Base-by-base conservation (phyloP, 2,113 vertebrate genomes). In the Cathartes aura region DNA sequence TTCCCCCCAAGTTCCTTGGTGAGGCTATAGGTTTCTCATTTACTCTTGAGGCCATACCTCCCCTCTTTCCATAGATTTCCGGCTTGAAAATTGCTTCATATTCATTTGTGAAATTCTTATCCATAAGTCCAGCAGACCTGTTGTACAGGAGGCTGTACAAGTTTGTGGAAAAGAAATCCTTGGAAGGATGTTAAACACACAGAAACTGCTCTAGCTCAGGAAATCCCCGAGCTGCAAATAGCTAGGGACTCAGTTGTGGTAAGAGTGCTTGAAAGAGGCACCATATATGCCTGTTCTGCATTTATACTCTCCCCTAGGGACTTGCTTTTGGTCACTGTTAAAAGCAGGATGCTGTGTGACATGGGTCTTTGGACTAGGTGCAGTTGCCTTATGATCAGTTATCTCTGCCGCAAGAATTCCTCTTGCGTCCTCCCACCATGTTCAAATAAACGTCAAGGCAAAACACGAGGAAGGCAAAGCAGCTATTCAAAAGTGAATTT, bases 381-480 rank as follows among this genome's bases (percentile, higher is more conserved):
- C 24, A 5, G n/a, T 19, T 94, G 58, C 32, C 22, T 80, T 17
- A 0, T 1, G 11, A 15, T 47, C 30, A 19, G n/a, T 50, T 67
- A 2, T 30, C 50, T 67, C 24, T 84, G 63, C 62, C 24, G 43
- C 36, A 62, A 62, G 45, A 60, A 43, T 43, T 82, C 76, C 38
- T 76, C 42, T 32, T 58, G 17, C 3, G 1, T 53, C 36, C 27
- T 67, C 14, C 27, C n/a, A 34, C 36, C 17, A 2, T 0, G 1
- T 43, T 59, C 47, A 30, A 36, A 32, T 30, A 11, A 3, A 15
- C 62, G 58, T 26, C 58, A 63, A 72, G 58, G 62, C 82, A 55
- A 76, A 72, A 67, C 0, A 1, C 19, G 56, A 74, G 29, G 29
- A 70, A 82, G 22, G 29, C 72, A 87, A 87, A 80, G 18, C 38